Evolutionary conservation across 2,888 invertebrate genomes (phyloP).

Genomic region (Aquatica leii): DNA sequence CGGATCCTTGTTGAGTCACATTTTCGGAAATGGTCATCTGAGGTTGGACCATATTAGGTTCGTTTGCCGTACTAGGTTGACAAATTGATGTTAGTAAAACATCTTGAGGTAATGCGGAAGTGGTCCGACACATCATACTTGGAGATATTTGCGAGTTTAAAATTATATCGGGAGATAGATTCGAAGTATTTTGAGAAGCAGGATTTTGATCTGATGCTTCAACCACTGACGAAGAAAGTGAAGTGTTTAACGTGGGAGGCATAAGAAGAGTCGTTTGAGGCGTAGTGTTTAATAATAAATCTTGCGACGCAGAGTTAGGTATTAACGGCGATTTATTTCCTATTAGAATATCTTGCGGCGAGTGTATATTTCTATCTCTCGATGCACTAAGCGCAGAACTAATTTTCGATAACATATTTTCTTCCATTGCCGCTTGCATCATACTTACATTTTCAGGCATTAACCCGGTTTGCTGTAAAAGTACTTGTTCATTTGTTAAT

Average conservation of each 20-base stretch:
- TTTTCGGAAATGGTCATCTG: slow-evolving; percentile 25
- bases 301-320: slow-evolving; percentile 50
- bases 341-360: slow-evolving; percentile 48
- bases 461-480: slow-evolving; percentile 33
- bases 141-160: slow-evolving; percentile 70
- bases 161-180: slow-evolving; percentile 67
- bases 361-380: slow-evolving; percentile 33
- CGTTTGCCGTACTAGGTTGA: slow-evolving; percentile 48
- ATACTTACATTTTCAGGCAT: slow-evolving; percentile 28
- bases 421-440: slow-evolving; percentile 39
- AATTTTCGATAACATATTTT: slow-evolving; percentile 27
- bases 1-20: slow-evolving; percentile 18
- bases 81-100: slow-evolving; percentile 47
- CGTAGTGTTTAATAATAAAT: slow-evolving; percentile 57
- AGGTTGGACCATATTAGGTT: slow-evolving; percentile 42
- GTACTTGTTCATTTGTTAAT: slow-evolving; percentile 34
- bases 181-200: slow-evolving; percentile 53
- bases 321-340: slow-evolving; percentile 37
- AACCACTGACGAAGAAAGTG: slow-evolving; percentile 46
- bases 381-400: slow-evolving; percentile 41
- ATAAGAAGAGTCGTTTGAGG: slow-evolving; percentile 47
- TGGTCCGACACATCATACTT: slow-evolving; percentile 64
- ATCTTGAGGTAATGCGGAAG: slow-evolving; percentile 46
- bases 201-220: slow-evolving; percentile 57
- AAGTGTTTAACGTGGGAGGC: slow-evolving; percentile 48